These are phyloP conservation scores for Pseudolaguvia tuberculata DNA, from an alignment of 2,113 vertebrate genomes.

Conservation along the genomic window DNA sequence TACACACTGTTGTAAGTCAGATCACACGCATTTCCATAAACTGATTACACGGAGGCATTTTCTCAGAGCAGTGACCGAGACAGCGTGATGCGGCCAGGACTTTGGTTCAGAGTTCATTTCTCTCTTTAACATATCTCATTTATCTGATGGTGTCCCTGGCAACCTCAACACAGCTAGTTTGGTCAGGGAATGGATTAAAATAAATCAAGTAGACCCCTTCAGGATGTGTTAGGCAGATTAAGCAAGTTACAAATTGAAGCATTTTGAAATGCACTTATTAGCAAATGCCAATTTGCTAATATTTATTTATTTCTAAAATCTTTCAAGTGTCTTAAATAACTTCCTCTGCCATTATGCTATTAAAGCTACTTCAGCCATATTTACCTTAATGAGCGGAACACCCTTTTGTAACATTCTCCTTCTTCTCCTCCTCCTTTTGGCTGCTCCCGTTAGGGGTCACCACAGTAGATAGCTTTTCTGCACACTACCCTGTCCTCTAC, in stretches of 20 bases:
- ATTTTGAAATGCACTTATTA: conserved; percentile 18
- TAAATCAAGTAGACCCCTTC: conserved; percentile 51
- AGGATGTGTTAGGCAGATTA: conserved; percentile 22
- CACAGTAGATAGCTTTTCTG: no score
- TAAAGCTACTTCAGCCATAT: conserved; percentile 39
- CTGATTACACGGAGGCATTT: conserved; percentile 28
- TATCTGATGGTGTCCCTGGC: conserved; percentile 60
- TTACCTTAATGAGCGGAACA: conserved; percentile 27
- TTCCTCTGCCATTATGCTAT: conserved; percentile 43
- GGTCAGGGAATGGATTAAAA: conserved; percentile 56
- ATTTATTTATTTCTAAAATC: conserved; percentile 32
- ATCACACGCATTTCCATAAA: conserved; percentile 20
- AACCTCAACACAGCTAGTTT: conserved; percentile 67
- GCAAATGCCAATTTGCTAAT: conserved; percentile 16
- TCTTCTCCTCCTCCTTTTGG: no score
- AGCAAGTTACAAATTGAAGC: conserved; percentile 9
- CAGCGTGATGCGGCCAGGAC: conserved; percentile 9
- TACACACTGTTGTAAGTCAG: conserved; percentile 20
- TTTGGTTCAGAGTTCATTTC: conserved; percentile 45
- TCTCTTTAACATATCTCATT: conserved; percentile 59
- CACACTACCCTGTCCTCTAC: no score
- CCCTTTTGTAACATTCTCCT: no score
- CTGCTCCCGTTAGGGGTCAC: no score
- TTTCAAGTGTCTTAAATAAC: conserved; percentile 37
- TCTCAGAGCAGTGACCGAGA: conserved; percentile 30